Base-by-base conservation (phyloP, 2,888 invertebrate genomes). In the Bedellia somnulentella region DNA sequence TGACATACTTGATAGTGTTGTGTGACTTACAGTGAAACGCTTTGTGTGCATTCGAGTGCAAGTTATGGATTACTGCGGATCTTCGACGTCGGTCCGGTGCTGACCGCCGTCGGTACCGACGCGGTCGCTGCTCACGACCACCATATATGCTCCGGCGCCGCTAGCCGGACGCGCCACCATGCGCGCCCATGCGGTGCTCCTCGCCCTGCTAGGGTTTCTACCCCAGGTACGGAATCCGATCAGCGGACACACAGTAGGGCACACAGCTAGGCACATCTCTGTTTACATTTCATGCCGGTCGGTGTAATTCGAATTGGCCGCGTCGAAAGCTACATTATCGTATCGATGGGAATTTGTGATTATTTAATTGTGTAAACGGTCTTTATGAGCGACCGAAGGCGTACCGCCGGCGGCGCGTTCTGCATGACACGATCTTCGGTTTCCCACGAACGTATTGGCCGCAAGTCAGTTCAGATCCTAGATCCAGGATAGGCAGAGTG, bases 141-240 rank as follows among this genome's bases (percentile, higher is more conserved):
- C n/a, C n/a, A n/a, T n/a, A n/a, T 58, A 66, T 71, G 68, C 67
- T 57, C 75, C 63, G 71, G 73, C 73, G 70, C 73, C 68, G 71
- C 60, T 61, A 57, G 66, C 53, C 59, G 70, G 68, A 51, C 64
- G 71, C 71, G 73, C 63, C 73, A 71, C 54, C 54, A 75, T 75
- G 75, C 73, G 75, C 75, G 70, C 64, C 70, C 63, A 66, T 52
- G 64, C 73, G 66, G 62, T 75, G 71, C 63, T 75, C 55, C 45
- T 75, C 56, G 75, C 75, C 75, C 75, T 75, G 61, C 60, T 73
- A 70, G 75, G 73, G 73, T 70, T 75, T 63, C 71, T 75, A 47
- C 75, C 75, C 67, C 75, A 75, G 75, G 75, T 75, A 71, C 64
- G 46, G 57, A 54, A 57, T 49, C 47, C 55, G 11, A 14, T 22